Percentiles rank a stretch among this genome's conserved stretches.
phyloP scores from a whole-genome alignment of 37 sponge, comb jelly and placozoan species.

The Amphimedon queenslandica region DNA sequence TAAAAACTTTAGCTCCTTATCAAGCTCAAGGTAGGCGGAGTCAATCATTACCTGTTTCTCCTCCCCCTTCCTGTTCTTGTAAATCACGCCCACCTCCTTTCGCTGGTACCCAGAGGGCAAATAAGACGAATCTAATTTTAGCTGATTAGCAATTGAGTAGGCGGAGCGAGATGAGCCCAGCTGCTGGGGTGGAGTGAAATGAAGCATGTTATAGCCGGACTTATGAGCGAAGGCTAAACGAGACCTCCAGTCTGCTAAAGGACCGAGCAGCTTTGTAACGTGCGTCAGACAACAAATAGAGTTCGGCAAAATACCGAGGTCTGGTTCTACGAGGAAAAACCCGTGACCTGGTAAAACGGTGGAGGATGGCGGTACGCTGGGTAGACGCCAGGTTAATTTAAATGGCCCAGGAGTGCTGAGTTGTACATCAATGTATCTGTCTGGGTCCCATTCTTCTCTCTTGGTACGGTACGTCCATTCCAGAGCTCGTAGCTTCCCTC shows the following conservation, averaged over 20 bases:
- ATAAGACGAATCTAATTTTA: conserved; percentile 61
- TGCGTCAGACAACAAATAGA: conserved; percentile 76
- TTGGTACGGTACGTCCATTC: conserved; percentile 30
- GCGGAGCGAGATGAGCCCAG: conserved; percentile 82
- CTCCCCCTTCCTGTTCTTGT: conserved; percentile 15
- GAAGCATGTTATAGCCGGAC: conserved; percentile 95
- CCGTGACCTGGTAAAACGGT: conserved; percentile 47
- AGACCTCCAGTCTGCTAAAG: conserved; percentile 73
- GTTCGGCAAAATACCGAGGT: conserved; percentile 65
- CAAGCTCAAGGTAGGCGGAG: conserved; percentile 35
- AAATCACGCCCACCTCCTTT: conserved; percentile 21
- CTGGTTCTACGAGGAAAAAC: conserved; percentile 83
- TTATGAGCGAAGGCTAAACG: conserved; percentile 67
- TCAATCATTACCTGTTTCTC: conserved; percentile 33
- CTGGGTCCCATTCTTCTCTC: conserved; percentile 56
- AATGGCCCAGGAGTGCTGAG: conserved; percentile 70
- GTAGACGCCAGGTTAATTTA: conserved; percentile 29
- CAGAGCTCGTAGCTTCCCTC: conserved; percentile 37
- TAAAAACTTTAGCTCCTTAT: conserved; percentile 48
- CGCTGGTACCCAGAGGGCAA: conserved; percentile 19
- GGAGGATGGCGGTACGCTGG: not conserved
- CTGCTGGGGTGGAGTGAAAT: conserved; percentile 95
- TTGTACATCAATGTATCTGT: conserved; percentile 52
- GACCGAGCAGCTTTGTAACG: conserved; percentile 80
- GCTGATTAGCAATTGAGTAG: conserved; percentile 90